Conservation (phyloP, 2,113 vertebrate species). For the Upupa epops region DNA sequence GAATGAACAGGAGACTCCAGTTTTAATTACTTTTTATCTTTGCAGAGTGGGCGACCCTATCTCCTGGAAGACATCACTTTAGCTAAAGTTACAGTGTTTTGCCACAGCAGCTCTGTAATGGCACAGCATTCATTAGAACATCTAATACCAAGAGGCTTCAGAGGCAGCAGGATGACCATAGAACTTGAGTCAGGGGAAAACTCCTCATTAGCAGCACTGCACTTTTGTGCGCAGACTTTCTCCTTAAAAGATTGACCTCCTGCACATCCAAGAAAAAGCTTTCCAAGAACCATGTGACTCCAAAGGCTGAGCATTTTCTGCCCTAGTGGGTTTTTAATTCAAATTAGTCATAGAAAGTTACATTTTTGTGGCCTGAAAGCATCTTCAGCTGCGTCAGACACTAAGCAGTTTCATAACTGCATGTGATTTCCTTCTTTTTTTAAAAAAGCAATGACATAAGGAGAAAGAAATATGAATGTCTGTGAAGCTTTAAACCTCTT, state of each 20-base stretch:
- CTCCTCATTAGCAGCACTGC: not conserved
- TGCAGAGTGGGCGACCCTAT: not conserved
- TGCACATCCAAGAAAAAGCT: slow-evolving; percentile 6
- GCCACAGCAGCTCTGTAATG: not conserved
- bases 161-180: not conserved
- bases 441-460: not conserved
- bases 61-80: not conserved
- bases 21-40: not conserved
- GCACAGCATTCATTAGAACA: not conserved
- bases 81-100: not conserved
- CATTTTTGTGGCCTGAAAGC: slow-evolving; percentile 61
- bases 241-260: slow-evolving; percentile 22
- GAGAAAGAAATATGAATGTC: slow-evolving; percentile 9
- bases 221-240: not conserved
- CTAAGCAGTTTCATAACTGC: slow-evolving; percentile 32
- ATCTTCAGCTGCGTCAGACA: slow-evolving; percentile 43
- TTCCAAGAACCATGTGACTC: slow-evolving; percentile 52
- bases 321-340: slow-evolving; percentile 1
- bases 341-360: slow-evolving; percentile 49
- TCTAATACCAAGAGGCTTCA: not conserved
- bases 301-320: slow-evolving; percentile 6
- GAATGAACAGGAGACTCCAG: not conserved
- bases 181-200: not conserved
- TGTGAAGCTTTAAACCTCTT: slow-evolving; percentile 16
- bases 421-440: not conserved